Conservation (phyloP, 2,797 vertebrate genomes). For the Enteromius trimaculatus region DNA sequence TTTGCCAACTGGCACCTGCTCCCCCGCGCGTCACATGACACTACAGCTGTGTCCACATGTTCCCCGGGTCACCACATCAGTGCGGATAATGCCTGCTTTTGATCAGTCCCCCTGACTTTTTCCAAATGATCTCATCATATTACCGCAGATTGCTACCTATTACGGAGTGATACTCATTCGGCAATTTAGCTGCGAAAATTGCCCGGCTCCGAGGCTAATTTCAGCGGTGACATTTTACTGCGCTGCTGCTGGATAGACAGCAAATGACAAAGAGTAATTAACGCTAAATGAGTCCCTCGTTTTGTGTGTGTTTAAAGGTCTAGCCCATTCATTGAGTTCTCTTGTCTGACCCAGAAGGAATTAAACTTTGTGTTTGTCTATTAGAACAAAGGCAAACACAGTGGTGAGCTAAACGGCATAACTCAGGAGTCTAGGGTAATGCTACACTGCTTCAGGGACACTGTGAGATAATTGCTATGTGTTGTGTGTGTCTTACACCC, state of each 20-base stretch:
- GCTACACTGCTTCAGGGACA: constrained; percentile 50
- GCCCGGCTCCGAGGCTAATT: constrained; percentile 77
- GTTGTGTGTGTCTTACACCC: constrained; percentile 53
- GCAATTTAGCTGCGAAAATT: constrained; percentile 80
- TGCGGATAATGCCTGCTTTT: constrained; percentile 85
- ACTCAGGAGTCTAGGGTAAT: constrained; percentile 42
- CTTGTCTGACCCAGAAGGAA: constrained; percentile 56
- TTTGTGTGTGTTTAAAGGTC: constrained; percentile 55
- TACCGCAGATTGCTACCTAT: constrained; percentile 83
- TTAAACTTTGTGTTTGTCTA: constrained; percentile 56
- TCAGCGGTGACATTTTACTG: constrained; percentile 78
- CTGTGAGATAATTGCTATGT: constrained; percentile 55
- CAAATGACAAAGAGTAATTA: constrained; percentile 62
- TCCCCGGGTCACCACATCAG: constrained; percentile 80
- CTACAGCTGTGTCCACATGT: constrained; percentile 94
- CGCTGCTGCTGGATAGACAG: constrained; percentile 71
- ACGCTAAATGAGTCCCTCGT: constrained; percentile 55
- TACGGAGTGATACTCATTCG: constrained; percentile 80
- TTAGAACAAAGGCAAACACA: constrained; percentile 50
- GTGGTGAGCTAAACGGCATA: constrained; percentile 46
- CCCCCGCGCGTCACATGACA: constrained; percentile 84
- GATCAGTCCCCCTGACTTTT: constrained; percentile 76
- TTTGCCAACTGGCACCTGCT: constrained; percentile 61
- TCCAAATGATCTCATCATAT: constrained; percentile 83
- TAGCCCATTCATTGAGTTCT: constrained; percentile 54